Evolutionary conservation across 2,797 vertebrate species (phyloP).

Genomic region (Gadopsis bispinosus): DNA sequence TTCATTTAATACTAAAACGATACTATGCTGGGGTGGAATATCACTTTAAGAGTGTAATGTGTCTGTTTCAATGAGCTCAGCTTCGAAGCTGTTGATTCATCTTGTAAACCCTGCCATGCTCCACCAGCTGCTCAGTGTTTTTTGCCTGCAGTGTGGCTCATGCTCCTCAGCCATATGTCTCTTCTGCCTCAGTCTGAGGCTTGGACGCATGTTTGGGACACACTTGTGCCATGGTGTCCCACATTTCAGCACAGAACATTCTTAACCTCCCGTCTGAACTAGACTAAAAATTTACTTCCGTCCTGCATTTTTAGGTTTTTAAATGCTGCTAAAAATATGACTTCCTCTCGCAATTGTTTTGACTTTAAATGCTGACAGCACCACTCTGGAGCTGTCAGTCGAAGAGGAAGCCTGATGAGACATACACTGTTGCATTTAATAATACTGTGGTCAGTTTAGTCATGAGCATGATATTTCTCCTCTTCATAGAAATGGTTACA

Average conservation of each 20-base stretch:
- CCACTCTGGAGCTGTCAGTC: conserved; percentile 13
- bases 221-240: background rate
- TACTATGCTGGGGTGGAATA: background rate
- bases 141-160: conserved; percentile 30
- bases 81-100: conserved; percentile 44
- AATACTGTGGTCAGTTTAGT: conserved; percentile 38
- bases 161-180: conserved; percentile 42
- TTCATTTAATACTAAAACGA: background rate
- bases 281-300: conserved; percentile 48
- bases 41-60: background rate
- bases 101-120: conserved; percentile 12
- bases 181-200: conserved; percentile 19
- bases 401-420: conserved; percentile 60
- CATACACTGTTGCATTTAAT: conserved; percentile 2
- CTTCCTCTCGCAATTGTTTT: conserved; percentile 52
- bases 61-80: conserved; percentile 14
- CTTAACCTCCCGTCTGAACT: background rate
- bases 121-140: conserved; percentile 43
- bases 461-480: conserved; percentile 43
- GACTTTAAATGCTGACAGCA: conserved; percentile 16
- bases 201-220: conserved; percentile 18
- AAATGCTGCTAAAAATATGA: conserved; percentile 54
- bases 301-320: conserved; percentile 37
- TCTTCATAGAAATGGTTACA: conserved; percentile 7
- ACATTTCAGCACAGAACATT: conserved; percentile 9